A percentile compares a stretch with the other conserved stretches of the same genome.
Conservation (phyloP, 2,113 vertebrate species). For the Pterophyllum scalare region DNA sequence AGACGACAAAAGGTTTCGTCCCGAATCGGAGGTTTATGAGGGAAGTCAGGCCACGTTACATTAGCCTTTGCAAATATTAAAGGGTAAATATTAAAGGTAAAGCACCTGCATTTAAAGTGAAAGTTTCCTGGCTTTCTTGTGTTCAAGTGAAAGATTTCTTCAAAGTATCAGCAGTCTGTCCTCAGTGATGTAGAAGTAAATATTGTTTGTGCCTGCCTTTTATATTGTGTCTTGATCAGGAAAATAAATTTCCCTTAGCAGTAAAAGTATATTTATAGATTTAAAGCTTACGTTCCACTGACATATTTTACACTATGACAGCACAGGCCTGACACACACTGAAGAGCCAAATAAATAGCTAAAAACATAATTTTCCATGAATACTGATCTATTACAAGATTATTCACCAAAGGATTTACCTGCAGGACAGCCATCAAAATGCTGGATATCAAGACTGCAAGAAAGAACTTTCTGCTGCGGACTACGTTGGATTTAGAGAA, state of each 20-base stretch:
- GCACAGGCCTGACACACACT: background rate
- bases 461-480: constrained; percentile 84
- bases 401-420: constrained; percentile 31
- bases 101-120: background rate
- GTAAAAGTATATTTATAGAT: background rate
- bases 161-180: background rate
- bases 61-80: background rate
- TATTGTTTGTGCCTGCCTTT: too few relatives aligned
- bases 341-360: background rate
- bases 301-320: background rate
- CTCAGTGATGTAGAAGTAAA: background rate
- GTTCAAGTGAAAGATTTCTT: background rate
- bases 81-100: too few relatives aligned
- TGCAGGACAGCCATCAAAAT: constrained; percentile 80
- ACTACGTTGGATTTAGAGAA: constrained; percentile 80
- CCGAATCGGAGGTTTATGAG: background rate
- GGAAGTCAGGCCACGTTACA: fast-evolving
- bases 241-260: too few relatives aligned
- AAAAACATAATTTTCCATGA: background rate
- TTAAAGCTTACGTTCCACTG: background rate
- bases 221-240: background rate
- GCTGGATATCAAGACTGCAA: constrained; percentile 78
- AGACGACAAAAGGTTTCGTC: background rate
- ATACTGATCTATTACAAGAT: background rate
- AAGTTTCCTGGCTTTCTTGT: background rate